Base-by-base conservation (phyloP, 1,140 invertebrate genomes). In the Drosophila rufa region DNA sequence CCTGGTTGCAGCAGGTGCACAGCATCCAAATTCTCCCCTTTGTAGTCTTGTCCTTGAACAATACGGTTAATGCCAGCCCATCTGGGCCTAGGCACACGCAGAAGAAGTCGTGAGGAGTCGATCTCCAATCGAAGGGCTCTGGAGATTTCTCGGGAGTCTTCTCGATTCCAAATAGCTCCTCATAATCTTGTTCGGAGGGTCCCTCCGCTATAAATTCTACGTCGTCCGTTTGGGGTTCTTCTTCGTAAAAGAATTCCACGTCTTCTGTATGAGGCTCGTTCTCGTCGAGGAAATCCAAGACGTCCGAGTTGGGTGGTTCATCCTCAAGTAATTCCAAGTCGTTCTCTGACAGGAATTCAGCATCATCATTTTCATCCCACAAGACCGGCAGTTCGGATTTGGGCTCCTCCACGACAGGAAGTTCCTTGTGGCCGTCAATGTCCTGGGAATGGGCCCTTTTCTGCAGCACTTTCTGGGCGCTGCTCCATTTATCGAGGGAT, bases 1-100 rank as follows among this genome's bases (percentile, higher is more conserved):
- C 67, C 12, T 33, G 5, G 38, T 67, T 12, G 30, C 67, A 69
- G 14, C 62, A 69, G 14, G 67, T 69, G 47, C 67, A 69, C 3
- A 55, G 12, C n/a, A 68, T 45, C 4, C 15, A 19, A 7, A 33
- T 33, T 14, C n/a, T 36, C 12, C 51, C 19, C 17, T 36, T 3
- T n/a, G 14, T 27, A 8, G 38, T 53, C n/a, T 36, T 53, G 30
- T 69, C 47, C 27, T 25, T 68, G 15, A 68, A 53, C 11, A 69
- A 9, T 14, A 38, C 17, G 22, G 27, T 33, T 12, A 69, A 4
- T 11, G 38, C 47, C 12, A 69, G 36, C 4, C 66, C 66, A 53
- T 67, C 38, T 8, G 4, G 15, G 2, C 27, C 15, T 17, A 69
- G 22, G 8, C 57, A 65, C 4, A 50, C 67, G 40, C 12, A 6